Evolutionary conservation across 2,888 invertebrate species (phyloP).

Genomic region (Allygus modestus): DNA sequence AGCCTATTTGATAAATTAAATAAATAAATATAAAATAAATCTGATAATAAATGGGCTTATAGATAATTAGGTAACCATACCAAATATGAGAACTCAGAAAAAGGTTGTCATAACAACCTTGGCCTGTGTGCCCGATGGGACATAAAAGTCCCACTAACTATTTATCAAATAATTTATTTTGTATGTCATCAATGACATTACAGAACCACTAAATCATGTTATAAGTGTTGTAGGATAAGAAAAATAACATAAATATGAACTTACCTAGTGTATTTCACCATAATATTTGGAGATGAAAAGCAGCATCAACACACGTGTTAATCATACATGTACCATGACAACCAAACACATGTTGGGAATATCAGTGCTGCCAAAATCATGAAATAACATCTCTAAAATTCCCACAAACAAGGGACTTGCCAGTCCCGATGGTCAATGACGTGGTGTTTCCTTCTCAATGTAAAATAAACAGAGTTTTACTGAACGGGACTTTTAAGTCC

Average conservation of each 20-base stretch:
- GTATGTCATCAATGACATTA: neutral
- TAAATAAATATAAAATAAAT: no score
- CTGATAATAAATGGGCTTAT: no score
- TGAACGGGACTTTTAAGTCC: conserved; percentile 8
- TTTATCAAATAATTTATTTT: neutral
- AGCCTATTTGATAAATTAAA: no score
- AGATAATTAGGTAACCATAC: no score
- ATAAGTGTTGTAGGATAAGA: neutral
- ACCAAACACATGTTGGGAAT: neutral
- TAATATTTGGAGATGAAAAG: neutral
- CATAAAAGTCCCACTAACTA: neutral
- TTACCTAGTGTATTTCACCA: neutral
- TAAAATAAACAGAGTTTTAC: conserved; percentile 2
- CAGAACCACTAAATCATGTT: neutral
- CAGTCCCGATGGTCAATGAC: neutral
- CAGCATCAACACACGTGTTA: neutral
- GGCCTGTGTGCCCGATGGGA: neutral
- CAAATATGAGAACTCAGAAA: no score
- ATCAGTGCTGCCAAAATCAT: conserved; percentile 2
- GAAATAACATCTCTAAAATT: neutral
- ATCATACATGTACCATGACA: neutral
- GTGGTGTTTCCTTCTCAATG: neutral
- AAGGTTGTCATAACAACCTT: neutral
- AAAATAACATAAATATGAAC: neutral
- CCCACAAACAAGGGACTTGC: conserved; percentile 26